Evolutionary conservation across 2,797 vertebrate species (phyloP).

Genomic region (Ambastaia sidthimunki): DNA sequence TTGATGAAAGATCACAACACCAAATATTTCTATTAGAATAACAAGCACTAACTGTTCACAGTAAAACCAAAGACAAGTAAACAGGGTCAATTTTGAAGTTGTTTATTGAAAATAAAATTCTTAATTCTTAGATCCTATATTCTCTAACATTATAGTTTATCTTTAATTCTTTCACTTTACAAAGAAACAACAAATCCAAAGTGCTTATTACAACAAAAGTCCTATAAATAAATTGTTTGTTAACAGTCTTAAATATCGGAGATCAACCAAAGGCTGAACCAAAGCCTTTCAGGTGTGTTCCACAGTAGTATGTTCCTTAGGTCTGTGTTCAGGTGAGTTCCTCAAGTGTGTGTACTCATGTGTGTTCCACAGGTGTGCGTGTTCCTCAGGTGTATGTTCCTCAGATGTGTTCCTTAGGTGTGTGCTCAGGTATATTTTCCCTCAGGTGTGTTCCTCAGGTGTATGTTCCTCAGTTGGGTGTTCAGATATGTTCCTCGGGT

Average conservation of each 20-base stretch:
- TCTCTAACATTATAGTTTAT: neutral
- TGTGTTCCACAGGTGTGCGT: neutral
- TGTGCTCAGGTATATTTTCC: neutral
- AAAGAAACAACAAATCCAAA: neutral
- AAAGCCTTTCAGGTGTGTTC: neutral
- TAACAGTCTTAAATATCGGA: neutral
- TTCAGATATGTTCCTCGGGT: no score
- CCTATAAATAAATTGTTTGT: neutral
- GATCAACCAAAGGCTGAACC: neutral
- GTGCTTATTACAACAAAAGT: slow-evolving; percentile 2
- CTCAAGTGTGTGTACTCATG: neutral
- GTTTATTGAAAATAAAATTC: neutral
- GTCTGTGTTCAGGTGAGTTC: no score
- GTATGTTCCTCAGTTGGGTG: neutral
- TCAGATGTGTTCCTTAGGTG: no score
- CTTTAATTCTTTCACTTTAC: neutral
- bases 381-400: neutral
- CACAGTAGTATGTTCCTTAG: neutral
- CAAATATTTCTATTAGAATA: neutral
- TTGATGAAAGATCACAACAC: neutral
- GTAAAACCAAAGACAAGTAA: neutral
- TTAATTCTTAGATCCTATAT: neutral
- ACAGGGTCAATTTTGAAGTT: neutral
- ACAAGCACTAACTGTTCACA: neutral
- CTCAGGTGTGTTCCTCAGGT: slow-evolving; percentile 80